Evolutionary conservation across 2,113 vertebrate species (phyloP), one percentile per base, ranked within the genome.

Genomic region (Merops nubicus): DNA sequence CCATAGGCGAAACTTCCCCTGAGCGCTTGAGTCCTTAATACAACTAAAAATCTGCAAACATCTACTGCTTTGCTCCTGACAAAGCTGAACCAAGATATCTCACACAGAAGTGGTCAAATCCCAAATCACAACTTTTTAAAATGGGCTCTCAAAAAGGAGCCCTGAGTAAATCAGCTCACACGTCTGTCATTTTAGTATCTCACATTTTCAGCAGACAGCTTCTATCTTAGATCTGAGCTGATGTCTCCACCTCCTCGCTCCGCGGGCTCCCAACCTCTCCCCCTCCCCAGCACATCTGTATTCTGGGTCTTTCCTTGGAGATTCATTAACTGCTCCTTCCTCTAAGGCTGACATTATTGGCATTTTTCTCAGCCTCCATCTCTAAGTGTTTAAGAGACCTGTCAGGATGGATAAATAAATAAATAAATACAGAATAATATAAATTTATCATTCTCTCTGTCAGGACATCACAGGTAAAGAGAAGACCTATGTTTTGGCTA

Each of bases 321-420:
- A 89, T 91, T 89, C 40, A 5, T 93, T 96, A 96, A 89, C 89
- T 50, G 45, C 62, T 91, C 36, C 53, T 69, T 93, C 81, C 67
- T 91, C 42, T 85, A 79, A 91, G 36, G 36, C 54, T 62, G 40
- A 29, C 34, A 73, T 93, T 85, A 91, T 54, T 76, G 81, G 31
- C 59, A 69, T 94, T 96, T 94, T 89, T 76, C 85, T 93, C 65
- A 42, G 65, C 26, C 62, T 54, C 64, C 17, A 23, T 89, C 82
- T 93, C 47, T 40, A 82, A 76, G 36, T 3, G 5, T 67, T 60
- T 84, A 7, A 62, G 79, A 85, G 51, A 78, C 56, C 65, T 85
- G 73, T 64, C 65, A 83, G 74, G 81, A 60, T 53, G 83, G 33
- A 89, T 34, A 48, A 48, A n/a, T n/a, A 88, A 95, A 81, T 62